Evolutionary conservation across 2,888 invertebrate genomes (phyloP).

Genomic region (Tachina lurida): DNA sequence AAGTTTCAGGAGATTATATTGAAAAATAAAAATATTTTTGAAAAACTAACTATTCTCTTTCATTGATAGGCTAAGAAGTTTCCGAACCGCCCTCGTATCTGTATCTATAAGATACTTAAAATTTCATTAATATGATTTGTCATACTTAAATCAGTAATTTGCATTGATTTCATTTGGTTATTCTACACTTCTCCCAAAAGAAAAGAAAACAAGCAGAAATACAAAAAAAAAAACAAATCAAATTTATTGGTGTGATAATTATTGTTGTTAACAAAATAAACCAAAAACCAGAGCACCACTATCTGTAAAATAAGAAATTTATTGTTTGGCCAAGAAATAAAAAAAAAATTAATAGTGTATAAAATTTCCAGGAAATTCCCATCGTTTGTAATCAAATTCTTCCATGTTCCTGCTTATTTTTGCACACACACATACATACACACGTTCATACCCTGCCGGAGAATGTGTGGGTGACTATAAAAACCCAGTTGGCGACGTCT

Average conservation of each 20-base stretch:
- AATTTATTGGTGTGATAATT: slow-evolving; percentile 7
- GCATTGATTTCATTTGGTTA: slow-evolving; percentile 62
- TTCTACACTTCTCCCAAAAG: not conserved
- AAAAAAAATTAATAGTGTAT: slow-evolving; percentile 1
- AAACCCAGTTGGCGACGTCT: no score
- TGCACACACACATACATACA: not conserved
- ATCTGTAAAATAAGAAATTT: slow-evolving; percentile 25
- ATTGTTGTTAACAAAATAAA: slow-evolving; percentile 5
- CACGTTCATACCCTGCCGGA: not conserved
- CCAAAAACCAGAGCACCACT: slow-evolving; percentile 54
- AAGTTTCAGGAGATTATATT: no score
- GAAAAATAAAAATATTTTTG: no score
- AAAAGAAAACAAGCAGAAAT: no score
- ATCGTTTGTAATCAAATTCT: not conserved
- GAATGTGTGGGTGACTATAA: no score
- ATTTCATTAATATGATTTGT: slow-evolving; percentile 79
- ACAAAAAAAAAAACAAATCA: not conserved
- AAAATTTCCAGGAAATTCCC: slow-evolving; percentile 58
- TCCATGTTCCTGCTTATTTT: not conserved
- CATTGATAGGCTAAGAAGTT: no score
- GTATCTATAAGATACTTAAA: not conserved
- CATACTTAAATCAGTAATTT: slow-evolving; percentile 77
- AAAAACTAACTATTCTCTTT: no score
- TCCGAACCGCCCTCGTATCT: no score
- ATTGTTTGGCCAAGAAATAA: not conserved